phyloP scores from a whole-genome alignment of 2,888 invertebrate genomes.

The Podabrus alpinus region DNA sequence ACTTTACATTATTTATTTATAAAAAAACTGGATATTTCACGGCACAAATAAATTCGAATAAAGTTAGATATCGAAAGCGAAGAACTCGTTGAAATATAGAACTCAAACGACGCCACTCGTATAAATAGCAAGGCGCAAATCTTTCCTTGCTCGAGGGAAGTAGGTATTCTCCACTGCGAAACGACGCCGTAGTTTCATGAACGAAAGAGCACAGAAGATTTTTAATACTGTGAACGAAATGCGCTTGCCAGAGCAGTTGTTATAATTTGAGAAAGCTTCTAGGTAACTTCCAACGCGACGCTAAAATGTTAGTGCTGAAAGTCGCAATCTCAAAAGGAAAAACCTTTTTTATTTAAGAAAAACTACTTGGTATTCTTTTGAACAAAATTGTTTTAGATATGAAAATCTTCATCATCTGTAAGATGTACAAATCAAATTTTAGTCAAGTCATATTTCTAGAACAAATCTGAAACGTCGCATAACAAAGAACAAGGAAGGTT shows the following conservation, averaged over 20 bases:
- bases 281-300: constrained; percentile 32
- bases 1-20: neutral
- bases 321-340: neutral
- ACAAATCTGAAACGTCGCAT: constrained; percentile 4
- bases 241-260: constrained; percentile 37
- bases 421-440: neutral
- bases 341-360: neutral
- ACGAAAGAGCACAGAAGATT: constrained; percentile 34
- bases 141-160: constrained; percentile 22
- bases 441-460: neutral
- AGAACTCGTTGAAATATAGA: constrained; percentile 19
- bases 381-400: neutral
- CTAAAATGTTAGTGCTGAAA: neutral
- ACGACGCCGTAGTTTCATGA: constrained; percentile 36
- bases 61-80: constrained; percentile 11
- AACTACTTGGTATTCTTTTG: neutral
- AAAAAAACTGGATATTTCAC: constrained; percentile 1
- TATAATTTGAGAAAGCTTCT: constrained; percentile 40
- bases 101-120: constrained; percentile 25
- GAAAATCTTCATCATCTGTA: neutral
- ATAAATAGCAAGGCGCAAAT: constrained; percentile 32
- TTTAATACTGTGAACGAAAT: constrained; percentile 40
- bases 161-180: neutral
- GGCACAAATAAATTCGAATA: neutral
- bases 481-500: constrained; percentile 15